These are phyloP conservation scores for Sturnira hondurensis DNA, from an alignment of 2,113 vertebrate genomes.

Conservation along the genomic window DNA sequence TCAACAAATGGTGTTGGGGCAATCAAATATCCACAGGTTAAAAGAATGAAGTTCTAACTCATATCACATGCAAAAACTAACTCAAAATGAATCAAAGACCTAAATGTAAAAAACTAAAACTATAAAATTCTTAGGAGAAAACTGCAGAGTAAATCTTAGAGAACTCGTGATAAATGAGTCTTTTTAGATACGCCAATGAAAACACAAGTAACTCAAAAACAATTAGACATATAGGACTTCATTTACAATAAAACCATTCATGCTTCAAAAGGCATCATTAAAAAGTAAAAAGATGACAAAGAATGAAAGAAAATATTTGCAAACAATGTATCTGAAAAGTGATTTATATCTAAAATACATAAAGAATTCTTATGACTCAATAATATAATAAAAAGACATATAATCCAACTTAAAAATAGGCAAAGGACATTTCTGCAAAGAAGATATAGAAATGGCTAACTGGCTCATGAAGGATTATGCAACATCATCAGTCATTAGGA, in stretches of 20 bases:
- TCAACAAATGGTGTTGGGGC: neutral
- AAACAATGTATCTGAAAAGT: neutral
- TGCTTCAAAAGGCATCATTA: neutral
- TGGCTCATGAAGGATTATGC: neutral
- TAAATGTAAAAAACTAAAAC: neutral
- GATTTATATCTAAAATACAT: neutral
- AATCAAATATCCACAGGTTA: neutral
- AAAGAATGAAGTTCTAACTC: neutral
- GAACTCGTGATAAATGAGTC: neutral
- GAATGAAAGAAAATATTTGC: neutral
- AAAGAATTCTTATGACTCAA: neutral
- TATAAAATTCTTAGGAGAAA: neutral
- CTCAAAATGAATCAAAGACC: neutral
- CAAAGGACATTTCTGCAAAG: neutral
- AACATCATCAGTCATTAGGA: neutral
- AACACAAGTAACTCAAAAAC: neutral
- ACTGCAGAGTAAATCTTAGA: neutral
- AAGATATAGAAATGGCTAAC: neutral
- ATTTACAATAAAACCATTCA: neutral
- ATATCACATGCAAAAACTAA: neutral
- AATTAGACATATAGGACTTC: neutral
- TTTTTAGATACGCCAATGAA: neutral
- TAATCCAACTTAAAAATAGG: neutral
- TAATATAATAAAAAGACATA: neutral
- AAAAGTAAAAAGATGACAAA: neutral